phyloP scores from a whole-genome alignment of 2,888 invertebrate genomes.

The Drosophila pegasa region DNA sequence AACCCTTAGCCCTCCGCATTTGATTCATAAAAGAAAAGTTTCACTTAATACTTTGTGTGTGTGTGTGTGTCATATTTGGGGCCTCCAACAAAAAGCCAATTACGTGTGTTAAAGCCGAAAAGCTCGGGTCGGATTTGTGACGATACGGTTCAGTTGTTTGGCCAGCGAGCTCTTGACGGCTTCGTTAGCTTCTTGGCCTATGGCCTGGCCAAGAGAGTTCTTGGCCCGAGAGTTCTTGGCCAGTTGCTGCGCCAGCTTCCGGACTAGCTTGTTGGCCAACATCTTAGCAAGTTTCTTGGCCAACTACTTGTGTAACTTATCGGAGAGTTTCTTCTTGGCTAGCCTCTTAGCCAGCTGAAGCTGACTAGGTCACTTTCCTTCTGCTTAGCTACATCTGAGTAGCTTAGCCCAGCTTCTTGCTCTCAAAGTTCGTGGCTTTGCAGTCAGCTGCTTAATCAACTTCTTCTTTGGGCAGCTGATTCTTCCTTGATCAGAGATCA shows the following conservation, averaged over 20 bases:
- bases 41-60: background rate
- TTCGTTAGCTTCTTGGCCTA: too few relatives aligned
- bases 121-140: slow-evolving; percentile 7
- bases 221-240: background rate
- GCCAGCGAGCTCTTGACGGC: slow-evolving; percentile 4
- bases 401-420: too few relatives aligned
- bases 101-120: slow-evolving; percentile 23
- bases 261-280: background rate
- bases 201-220: background rate
- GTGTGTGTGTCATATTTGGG: slow-evolving; percentile 12
- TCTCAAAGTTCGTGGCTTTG: too few relatives aligned
- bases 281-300: background rate
- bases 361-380: too few relatives aligned
- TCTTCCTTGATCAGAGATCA: too few relatives aligned
- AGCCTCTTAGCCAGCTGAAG: background rate
- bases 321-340: too few relatives aligned
- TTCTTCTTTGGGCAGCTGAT: too few relatives aligned
- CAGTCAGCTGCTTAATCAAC: too few relatives aligned
- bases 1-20: background rate
- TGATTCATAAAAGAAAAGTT: background rate
- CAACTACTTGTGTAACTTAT: too few relatives aligned
- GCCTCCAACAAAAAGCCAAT: slow-evolving; percentile 15
- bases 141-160: slow-evolving; percentile 58
- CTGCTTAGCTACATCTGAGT: too few relatives aligned
- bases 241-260: background rate